Evolutionary conservation across 2,797 vertebrate genomes (phyloP).

Genomic region (Chanos chanos): DNA sequence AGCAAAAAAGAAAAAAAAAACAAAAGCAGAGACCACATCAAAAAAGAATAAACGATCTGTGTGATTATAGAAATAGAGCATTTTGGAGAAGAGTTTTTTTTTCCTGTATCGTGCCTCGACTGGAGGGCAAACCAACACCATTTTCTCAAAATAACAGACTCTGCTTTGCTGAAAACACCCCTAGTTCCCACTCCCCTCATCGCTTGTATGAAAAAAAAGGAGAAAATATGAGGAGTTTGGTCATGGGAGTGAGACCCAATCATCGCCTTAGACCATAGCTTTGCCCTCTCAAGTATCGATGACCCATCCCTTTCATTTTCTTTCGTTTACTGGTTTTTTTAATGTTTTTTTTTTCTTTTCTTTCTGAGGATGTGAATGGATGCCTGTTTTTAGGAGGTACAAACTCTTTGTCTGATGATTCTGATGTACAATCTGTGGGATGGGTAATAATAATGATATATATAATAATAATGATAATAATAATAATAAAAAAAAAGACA

Average conservation of each 20-base stretch:
- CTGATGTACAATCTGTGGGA: conserved; percentile 59
- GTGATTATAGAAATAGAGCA: conserved; percentile 66
- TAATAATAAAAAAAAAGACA: conserved; percentile 43
- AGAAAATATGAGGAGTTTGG: conserved; percentile 9
- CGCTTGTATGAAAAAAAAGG: conserved; percentile 15
- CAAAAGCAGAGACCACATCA: conserved; percentile 63
- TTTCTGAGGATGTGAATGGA: conserved; percentile 49
- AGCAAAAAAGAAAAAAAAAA: conserved; percentile 2
- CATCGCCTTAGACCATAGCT: conserved; percentile 10
- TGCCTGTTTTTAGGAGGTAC: conserved; percentile 47
- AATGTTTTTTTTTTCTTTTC: conserved; percentile 38
- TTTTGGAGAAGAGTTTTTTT: conserved; percentile 37
- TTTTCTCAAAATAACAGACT: conserved; percentile 21
- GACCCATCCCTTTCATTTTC: conserved; percentile 16
- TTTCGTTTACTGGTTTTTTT: conserved; percentile 33
- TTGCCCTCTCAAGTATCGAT: conserved; percentile 17
- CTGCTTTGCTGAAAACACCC: not conserved
- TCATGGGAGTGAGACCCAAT: too few species aligned
- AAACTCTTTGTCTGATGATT: conserved; percentile 52
- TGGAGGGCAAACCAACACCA: conserved; percentile 21
- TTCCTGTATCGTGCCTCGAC: conserved; percentile 32
- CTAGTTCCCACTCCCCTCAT: too few species aligned
- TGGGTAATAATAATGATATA: conserved; percentile 50
- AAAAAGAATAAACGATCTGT: conserved; percentile 65
- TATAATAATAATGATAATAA: conserved; percentile 53